phyloP scores from a whole-genome alignment of 2,888 invertebrate species.

The Platycheirus rosarum region DNA sequence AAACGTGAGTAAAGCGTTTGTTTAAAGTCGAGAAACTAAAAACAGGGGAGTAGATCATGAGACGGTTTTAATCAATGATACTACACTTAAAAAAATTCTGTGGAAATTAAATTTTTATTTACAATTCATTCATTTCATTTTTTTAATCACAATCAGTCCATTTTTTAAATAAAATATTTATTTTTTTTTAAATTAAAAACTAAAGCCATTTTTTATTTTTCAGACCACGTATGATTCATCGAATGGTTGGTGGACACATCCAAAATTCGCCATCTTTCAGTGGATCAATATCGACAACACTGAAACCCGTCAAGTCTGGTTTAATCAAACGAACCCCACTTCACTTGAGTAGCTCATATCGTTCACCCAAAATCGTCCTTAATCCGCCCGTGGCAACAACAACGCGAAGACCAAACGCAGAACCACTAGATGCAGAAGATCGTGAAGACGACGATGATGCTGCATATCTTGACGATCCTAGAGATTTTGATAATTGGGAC shows the following conservation, averaged over 20 bases:
- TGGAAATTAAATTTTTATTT: too few relatives aligned
- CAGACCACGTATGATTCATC: slow-evolving; percentile 85
- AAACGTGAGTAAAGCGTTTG: slow-evolving; percentile 79
- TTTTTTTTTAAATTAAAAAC: too few relatives aligned
- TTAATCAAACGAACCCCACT: slow-evolving; percentile 75
- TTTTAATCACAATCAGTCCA: too few relatives aligned
- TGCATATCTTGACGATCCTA: slow-evolving; percentile 80
- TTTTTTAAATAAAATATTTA: too few relatives aligned
- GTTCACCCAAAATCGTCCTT: slow-evolving; percentile 70
- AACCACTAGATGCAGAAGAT: slow-evolving; percentile 52
- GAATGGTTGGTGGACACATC: slow-evolving; percentile 88
- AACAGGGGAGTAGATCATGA: not conserved
- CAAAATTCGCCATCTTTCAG: slow-evolving; percentile 77
- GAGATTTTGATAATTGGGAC: slow-evolving; percentile 84
- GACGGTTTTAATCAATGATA: not conserved
- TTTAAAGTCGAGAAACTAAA: not conserved
- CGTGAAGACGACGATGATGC: slow-evolving; percentile 78
- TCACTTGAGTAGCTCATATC: slow-evolving; percentile 77
- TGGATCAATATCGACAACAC: slow-evolving; percentile 30
- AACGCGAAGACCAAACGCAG: slow-evolving; percentile 38
- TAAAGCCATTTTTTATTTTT: slow-evolving; percentile 52
- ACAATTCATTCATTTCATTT: too few relatives aligned
- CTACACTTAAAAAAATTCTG: slow-evolving; percentile 19
- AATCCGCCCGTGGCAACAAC: slow-evolving; percentile 51
- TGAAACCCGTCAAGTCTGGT: slow-evolving; percentile 47